Percentiles rank a stretch among this genome's conserved stretches.
Conservation (phyloP, 2,888 invertebrate species). For the Nomada flava region DNA sequence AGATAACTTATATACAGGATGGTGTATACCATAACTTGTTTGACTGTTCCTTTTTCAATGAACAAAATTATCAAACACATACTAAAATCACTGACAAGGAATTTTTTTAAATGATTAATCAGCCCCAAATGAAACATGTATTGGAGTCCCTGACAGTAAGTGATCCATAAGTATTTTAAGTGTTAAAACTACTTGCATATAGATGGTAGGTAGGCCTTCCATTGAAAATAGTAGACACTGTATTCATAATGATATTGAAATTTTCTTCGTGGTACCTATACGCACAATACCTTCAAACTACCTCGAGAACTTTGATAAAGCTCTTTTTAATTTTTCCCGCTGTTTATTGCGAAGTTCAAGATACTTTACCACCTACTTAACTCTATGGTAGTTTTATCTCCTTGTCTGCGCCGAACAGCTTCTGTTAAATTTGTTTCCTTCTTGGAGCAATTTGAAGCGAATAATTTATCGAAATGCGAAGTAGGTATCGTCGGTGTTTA, state of each 20-base stretch:
- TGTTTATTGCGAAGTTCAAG: constrained; percentile 15
- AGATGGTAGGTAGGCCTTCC: no score
- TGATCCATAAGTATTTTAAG: no score
- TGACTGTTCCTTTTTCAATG: no score
- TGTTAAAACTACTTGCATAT: no score
- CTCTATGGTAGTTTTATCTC: constrained; percentile 15
- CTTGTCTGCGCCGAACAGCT: constrained; percentile 24
- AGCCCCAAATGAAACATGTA: no score
- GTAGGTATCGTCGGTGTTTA: not conserved
- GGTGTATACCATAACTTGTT: no score
- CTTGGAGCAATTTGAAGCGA: not conserved
- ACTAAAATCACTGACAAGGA: no score
- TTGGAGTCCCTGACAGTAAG: no score
- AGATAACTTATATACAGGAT: no score
- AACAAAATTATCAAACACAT: no score
- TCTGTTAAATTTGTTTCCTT: constrained; percentile 14
- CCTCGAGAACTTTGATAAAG: constrained; percentile 12
- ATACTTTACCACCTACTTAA: constrained; percentile 2
- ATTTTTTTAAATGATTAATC: no score
- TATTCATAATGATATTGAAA: constrained; percentile 3
- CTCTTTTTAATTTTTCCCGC: constrained; percentile 8
- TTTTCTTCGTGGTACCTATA: not conserved
- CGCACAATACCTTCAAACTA: not conserved
- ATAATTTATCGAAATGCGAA: constrained; percentile 7
- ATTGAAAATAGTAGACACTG: not conserved